Conservation (phyloP, 1,140 invertebrate species). For the Hylaeus volcanicus region DNA sequence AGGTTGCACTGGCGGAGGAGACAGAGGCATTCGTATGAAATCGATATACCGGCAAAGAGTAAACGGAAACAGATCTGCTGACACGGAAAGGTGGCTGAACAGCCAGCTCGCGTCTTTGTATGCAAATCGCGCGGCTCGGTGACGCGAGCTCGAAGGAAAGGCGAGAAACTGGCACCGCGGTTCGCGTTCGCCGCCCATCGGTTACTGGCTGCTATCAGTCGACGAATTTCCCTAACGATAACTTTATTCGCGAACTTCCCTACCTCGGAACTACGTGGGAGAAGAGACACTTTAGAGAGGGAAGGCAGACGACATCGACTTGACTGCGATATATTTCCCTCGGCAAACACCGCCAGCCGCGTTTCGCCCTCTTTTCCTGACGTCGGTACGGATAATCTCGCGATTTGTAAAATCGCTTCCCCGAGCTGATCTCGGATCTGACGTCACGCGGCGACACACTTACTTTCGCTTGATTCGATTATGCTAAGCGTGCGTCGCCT, state of each 20-base stretch:
- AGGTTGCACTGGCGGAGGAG: not conserved
- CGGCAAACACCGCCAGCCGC: constrained; percentile 10
- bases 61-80: constrained; percentile 45
- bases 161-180: constrained; percentile 56
- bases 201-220: constrained; percentile 54
- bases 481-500: not conserved
- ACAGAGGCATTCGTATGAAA: constrained; percentile 30
- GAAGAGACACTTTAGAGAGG: constrained; percentile 8
- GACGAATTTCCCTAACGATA: constrained; percentile 69
- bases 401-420: constrained; percentile 43
- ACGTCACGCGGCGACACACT: constrained; percentile 20
- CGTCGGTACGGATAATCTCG: constrained; percentile 29
- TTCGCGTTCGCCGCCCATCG: constrained; percentile 48
- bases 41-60: constrained; percentile 46
- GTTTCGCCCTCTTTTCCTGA: not conserved
- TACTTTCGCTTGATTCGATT: constrained; percentile 16
- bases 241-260: constrained; percentile 68
- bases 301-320: constrained; percentile 11
- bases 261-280: constrained; percentile 20
- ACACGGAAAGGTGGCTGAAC: constrained; percentile 33
- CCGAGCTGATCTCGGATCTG: constrained; percentile 39
- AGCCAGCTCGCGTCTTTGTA: constrained; percentile 49
- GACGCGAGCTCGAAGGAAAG: constrained; percentile 40
- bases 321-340: constrained; percentile 29
- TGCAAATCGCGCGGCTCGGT: constrained; percentile 63